Conservation (phyloP, 2,888 invertebrate species). For the Epirrhoe tristata region DNA sequence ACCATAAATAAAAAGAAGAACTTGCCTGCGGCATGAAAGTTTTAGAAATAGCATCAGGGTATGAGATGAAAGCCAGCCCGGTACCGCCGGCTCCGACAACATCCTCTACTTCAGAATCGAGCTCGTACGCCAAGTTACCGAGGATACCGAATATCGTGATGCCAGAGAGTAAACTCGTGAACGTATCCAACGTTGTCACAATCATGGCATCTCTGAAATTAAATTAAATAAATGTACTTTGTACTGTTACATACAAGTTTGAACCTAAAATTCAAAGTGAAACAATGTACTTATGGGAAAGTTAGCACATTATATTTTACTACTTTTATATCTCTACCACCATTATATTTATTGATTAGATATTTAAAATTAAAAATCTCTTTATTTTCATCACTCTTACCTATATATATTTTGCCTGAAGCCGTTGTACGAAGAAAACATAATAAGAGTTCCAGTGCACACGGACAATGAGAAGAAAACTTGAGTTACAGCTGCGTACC, state of each 20-base stretch:
- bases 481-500: slow-evolving; percentile 93
- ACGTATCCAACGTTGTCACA: slow-evolving; percentile 92
- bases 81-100: slow-evolving; percentile 91
- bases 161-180: slow-evolving; percentile 93
- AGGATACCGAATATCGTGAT: slow-evolving; percentile 93
- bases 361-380: too few species aligned
- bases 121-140: slow-evolving; percentile 91
- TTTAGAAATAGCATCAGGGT: slow-evolving; percentile 93
- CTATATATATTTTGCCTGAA: slow-evolving; percentile 90
- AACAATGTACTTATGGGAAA: too few species aligned
- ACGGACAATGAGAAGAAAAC: slow-evolving; percentile 92
- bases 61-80: slow-evolving; percentile 93
- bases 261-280: too few species aligned
- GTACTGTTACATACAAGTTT: too few species aligned
- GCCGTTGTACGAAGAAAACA: slow-evolving; percentile 92
- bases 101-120: slow-evolving; percentile 83
- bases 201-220: slow-evolving; percentile 90
- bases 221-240: background rate
- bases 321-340: too few species aligned
- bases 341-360: too few species aligned
- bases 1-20: too few species aligned
- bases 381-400: slow-evolving; percentile 59
- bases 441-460: slow-evolving; percentile 90
- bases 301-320: too few species aligned
- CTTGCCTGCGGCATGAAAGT: slow-evolving; percentile 90